Evolutionary conservation across 2,797 vertebrate genomes (phyloP).

Genomic region (Ctenochaetus hawaiiensis): DNA sequence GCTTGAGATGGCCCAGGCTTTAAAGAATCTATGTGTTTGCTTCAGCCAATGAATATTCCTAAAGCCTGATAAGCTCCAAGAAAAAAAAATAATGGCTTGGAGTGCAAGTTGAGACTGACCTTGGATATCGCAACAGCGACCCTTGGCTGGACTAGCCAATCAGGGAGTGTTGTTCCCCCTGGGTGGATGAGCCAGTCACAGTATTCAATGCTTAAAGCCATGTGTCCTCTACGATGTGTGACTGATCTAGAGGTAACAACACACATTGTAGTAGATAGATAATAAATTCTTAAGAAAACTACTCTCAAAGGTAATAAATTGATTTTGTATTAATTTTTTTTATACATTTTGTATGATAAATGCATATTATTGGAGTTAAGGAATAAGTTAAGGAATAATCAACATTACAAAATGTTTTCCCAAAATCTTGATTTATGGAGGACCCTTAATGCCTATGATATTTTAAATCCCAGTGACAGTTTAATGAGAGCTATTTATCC

Average conservation of each 20-base stretch:
- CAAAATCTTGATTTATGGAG: constrained; percentile 16
- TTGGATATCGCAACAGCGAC: constrained; percentile 47
- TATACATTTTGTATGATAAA: no score
- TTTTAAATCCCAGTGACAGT: constrained; percentile 15
- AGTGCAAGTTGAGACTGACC: constrained; percentile 38
- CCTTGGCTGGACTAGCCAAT: constrained; percentile 46
- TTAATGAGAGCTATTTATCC: constrained; percentile 23
- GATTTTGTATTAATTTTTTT: no score
- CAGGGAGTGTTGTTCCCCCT: constrained; percentile 18
- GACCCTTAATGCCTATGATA: background rate
- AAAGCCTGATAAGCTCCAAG: constrained; percentile 56
- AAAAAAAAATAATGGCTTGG: constrained; percentile 35
- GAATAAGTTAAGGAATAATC: background rate
- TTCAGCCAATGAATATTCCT: constrained; percentile 69
- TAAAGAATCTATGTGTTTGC: constrained; percentile 67
- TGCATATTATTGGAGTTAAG: no score
- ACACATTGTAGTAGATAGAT: constrained; percentile 11
- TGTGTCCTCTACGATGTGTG: constrained; percentile 24
- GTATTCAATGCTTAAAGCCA: constrained; percentile 4
- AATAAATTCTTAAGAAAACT: constrained; percentile 12
- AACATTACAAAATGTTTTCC: background rate
- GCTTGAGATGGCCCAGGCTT: constrained; percentile 54
- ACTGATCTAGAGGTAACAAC: constrained; percentile 1
- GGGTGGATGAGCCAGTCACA: constrained; percentile 42
- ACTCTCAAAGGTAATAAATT: background rate